These are phyloP conservation scores for Noctua janthe DNA, from an alignment of 2,888 invertebrate genomes.

Conservation along the genomic window DNA sequence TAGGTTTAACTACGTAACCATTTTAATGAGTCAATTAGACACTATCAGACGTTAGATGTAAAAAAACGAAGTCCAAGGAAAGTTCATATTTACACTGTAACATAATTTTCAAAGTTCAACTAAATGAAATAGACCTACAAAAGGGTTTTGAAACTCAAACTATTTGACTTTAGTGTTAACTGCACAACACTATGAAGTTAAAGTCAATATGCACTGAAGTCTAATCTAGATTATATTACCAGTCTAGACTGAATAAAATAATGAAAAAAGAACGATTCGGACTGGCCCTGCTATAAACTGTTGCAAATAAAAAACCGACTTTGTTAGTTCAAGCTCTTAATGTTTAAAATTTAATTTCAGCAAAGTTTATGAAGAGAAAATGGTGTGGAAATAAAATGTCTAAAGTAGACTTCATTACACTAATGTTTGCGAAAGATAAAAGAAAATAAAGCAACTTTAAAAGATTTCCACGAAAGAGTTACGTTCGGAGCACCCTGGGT, in stretches of 20 bases:
- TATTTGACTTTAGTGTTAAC: constrained; percentile 4
- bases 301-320: neutral
- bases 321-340: neutral
- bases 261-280: constrained; percentile 21
- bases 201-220: constrained; percentile 30
- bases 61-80: neutral
- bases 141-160: constrained; percentile 14
- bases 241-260: constrained; percentile 57
- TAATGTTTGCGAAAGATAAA: constrained; percentile 9
- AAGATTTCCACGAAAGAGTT: neutral
- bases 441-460: neutral
- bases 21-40: neutral
- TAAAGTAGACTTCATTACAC: neutral
- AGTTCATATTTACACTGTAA: neutral
- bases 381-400: neutral
- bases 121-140: neutral
- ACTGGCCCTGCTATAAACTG: constrained; percentile 11
- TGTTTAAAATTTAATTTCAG: constrained; percentile 26
- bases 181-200: constrained; percentile 25
- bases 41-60: neutral
- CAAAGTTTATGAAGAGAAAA: neutral
- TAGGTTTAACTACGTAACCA: neutral
- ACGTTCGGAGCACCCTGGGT: neutral
- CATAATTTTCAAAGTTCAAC: constrained; percentile 12
- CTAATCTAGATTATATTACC: constrained; percentile 41